Conservation (phyloP, 2,888 invertebrate species). For the Eupithecia subumbrata region DNA sequence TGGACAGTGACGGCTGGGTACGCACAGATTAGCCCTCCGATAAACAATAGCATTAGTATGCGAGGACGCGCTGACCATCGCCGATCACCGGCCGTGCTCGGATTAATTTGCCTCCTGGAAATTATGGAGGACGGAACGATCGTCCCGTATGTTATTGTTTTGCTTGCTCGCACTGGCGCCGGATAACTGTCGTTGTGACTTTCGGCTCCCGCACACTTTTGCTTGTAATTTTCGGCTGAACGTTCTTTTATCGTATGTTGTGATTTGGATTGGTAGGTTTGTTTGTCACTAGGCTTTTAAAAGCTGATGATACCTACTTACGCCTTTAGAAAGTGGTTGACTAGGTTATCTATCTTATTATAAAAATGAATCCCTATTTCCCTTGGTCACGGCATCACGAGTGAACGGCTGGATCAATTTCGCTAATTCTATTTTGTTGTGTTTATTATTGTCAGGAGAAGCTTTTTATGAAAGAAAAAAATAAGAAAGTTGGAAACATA, state of each 20-base stretch:
- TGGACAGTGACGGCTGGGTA: conserved; percentile 81
- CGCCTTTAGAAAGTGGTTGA: neutral
- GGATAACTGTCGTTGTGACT: conserved; percentile 47
- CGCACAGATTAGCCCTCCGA: conserved; percentile 84
- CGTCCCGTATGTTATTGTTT: conserved; percentile 71
- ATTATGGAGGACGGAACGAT: conserved; percentile 75
- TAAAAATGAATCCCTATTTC: too few relatives aligned
- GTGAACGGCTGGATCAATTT: too few relatives aligned
- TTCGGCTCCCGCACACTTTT: conserved; percentile 5
- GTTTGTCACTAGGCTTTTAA: neutral
- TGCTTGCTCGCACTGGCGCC: conserved; percentile 64
- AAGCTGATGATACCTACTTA: neutral
- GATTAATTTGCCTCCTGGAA: conserved; percentile 83
- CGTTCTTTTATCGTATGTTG: conserved; percentile 8
- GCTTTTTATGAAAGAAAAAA: too few relatives aligned
- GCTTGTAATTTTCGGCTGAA: conserved; percentile 14
- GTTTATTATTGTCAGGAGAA: too few relatives aligned
- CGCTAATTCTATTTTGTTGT: too few relatives aligned
- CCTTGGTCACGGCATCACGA: too few relatives aligned
- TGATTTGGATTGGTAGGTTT: neutral
- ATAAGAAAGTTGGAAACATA: too few relatives aligned
- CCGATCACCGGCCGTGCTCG: conserved; percentile 80
- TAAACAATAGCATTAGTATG: conserved; percentile 85
- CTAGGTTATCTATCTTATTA: neutral
- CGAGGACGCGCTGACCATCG: conserved; percentile 81